Evolutionary conservation across 2,113 vertebrate species (phyloP), one percentile per base, ranked within the genome.

Genomic region (Lagopus leucura): DNA sequence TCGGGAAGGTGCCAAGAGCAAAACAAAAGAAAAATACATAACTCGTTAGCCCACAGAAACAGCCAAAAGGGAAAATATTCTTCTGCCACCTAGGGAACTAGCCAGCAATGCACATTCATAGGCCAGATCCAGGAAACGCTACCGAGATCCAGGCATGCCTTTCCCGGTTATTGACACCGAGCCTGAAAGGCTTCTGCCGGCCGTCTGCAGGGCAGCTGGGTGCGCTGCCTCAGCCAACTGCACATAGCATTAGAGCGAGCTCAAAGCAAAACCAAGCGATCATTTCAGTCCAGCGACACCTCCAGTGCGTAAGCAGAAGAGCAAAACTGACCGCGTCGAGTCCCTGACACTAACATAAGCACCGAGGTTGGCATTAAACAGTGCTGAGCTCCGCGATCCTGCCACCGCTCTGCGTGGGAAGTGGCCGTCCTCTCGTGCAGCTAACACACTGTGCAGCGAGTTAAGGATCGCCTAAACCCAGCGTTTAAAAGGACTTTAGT

Each of bases 81-180:
- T 77, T 88, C 82, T 74, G 45, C 80, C 54, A 88, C 65, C 30
- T 66, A 76, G 45, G 48, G 78, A 95, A 70, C 43, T 85, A 92
- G 74, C 78, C 69, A 43, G 76, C 32, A 48, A 94, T 36, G 13
- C 50, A 86, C 80, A 50, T 67, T 79, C 76, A 71, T 21, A n/a
- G 61, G 34, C 76, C 75, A 92, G 74, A 54, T 54, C 52, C 27
- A 54, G 52, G 52, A 54, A 54, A 80, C 2, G 1, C 73, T 80
- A 42, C 45, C 48, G 82, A 86, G 73, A 94, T 79, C 81, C 88
- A 95, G 47, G 80, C 81, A 80, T 65, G 60, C 43, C 74, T 74
- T 90, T 94, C 92, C 84, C 92, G 82, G 64, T 80, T 95, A 86
- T 48, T 94, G 90, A 90, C 91, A 75, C 42, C 28, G 34, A 40